Evolutionary conservation across 1,140 invertebrate genomes (phyloP).

Genomic region (Chelonus insularis): DNA sequence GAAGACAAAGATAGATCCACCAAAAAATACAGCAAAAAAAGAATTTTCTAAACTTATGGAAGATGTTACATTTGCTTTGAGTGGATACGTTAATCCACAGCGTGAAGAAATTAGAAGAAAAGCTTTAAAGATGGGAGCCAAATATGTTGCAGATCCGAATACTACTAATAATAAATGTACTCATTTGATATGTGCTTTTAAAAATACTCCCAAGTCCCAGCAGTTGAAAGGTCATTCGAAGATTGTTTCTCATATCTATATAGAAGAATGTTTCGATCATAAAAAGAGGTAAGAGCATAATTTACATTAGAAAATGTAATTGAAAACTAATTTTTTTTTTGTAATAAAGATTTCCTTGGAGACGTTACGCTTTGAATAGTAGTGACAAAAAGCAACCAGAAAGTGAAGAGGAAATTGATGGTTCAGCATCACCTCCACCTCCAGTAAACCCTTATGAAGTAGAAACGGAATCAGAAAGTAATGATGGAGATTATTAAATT

Average conservation of each 20-base stretch:
- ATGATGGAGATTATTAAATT: slow-evolving; percentile 25
- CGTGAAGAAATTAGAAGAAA: slow-evolving; percentile 52
- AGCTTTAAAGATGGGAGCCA: slow-evolving; percentile 54
- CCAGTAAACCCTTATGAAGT: slow-evolving; percentile 38
- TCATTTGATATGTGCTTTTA: slow-evolving; percentile 56
- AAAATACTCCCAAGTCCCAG: slow-evolving; percentile 55
- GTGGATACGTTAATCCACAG: slow-evolving; percentile 56
- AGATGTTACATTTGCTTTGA: slow-evolving; percentile 49
- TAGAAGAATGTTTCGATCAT: slow-evolving; percentile 52
- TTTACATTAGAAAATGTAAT: too few relatives aligned
- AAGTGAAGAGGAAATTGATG: slow-evolving; percentile 55
- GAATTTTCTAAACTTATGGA: slow-evolving; percentile 49
- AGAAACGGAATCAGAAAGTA: slow-evolving; percentile 51
- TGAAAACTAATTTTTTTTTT: slow-evolving; percentile 20
- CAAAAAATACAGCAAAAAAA: slow-evolving; percentile 33
- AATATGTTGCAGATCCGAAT: slow-evolving; percentile 52
- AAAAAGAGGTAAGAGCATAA: slow-evolving; percentile 52
- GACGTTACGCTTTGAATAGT: slow-evolving; percentile 48
- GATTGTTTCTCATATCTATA: slow-evolving; percentile 51
- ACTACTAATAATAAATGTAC: slow-evolving; percentile 49
- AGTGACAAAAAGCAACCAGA: slow-evolving; percentile 43
- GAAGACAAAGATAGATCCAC: not conserved
- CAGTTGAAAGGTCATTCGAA: slow-evolving; percentile 47
- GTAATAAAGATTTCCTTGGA: slow-evolving; percentile 53
- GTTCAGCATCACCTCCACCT: slow-evolving; percentile 27